Conservation (phyloP, 2,113 vertebrate species). For the Psophia crepitans region DNA sequence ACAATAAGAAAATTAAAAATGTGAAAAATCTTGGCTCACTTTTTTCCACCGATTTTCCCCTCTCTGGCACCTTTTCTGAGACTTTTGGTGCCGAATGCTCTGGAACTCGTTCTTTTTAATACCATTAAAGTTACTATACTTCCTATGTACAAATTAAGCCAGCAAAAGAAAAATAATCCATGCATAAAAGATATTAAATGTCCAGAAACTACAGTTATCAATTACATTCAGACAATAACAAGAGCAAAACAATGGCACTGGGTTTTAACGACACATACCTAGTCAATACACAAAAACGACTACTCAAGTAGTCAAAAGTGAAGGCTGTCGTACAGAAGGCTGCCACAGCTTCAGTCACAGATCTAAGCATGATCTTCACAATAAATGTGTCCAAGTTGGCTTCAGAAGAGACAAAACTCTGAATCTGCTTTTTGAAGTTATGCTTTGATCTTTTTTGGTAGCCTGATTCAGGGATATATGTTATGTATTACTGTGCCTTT, state of each 20-base stretch:
- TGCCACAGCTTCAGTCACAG: neutral
- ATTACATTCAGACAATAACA: neutral
- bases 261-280: neutral
- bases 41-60: neutral
- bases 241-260: neutral
- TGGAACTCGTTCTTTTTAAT: neutral
- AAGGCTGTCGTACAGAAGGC: neutral
- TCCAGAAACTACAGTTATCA: neutral
- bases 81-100: neutral
- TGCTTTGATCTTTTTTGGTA: neutral
- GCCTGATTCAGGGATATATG: neutral
- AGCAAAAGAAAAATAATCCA: neutral
- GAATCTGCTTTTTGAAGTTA: neutral
- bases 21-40: neutral
- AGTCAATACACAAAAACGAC: neutral
- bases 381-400: neutral
- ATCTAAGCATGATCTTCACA: neutral
- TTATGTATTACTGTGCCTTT: neutral
- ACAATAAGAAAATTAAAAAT: neutral
- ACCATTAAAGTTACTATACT: neutral
- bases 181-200: neutral
- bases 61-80: neutral
- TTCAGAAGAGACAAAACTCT: neutral
- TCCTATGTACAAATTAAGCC: neutral
- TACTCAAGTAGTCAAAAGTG: neutral